phyloP scores from a whole-genome alignment of 2,888 invertebrate species.

The Julus scandinavius region DNA sequence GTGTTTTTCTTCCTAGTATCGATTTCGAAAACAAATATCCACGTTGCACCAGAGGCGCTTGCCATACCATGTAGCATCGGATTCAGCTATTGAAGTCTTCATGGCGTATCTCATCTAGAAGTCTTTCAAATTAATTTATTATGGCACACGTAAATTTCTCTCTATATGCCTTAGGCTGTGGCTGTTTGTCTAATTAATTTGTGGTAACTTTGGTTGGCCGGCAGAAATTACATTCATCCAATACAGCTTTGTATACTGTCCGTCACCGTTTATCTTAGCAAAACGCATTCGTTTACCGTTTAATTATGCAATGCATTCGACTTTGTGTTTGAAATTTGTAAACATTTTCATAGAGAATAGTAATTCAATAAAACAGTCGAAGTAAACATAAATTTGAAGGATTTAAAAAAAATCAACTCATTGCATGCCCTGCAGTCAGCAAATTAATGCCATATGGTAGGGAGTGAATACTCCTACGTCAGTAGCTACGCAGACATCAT shows the following conservation, averaged over 20 bases:
- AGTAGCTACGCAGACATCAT: too few species aligned
- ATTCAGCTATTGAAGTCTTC: background rate
- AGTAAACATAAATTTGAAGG: too few species aligned
- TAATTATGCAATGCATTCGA: background rate
- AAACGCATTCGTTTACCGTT: background rate
- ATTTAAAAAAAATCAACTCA: background rate
- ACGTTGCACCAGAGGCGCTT: background rate
- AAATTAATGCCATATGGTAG: too few species aligned
- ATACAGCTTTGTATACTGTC: background rate
- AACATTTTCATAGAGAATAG: too few species aligned
- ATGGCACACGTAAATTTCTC: background rate
- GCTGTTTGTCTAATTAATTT: background rate
- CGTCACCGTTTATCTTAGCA: background rate
- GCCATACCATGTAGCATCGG: background rate
- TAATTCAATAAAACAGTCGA: too few species aligned
- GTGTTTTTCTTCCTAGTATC: background rate
- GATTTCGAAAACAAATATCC: constrained; percentile 21
- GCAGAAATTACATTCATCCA: background rate
- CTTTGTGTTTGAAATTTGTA: background rate
- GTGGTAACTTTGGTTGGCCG: background rate
- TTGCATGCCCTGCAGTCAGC: background rate
- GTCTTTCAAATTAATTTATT: background rate
- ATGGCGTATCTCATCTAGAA: background rate
- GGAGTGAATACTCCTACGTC: too few species aligned
- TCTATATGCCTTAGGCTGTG: background rate